A percentile compares a stretch with the other conserved stretches of the same genome.
phyloP scores from a whole-genome alignment of 2,113 vertebrate genomes.

The Lycaon pictus region DNA sequence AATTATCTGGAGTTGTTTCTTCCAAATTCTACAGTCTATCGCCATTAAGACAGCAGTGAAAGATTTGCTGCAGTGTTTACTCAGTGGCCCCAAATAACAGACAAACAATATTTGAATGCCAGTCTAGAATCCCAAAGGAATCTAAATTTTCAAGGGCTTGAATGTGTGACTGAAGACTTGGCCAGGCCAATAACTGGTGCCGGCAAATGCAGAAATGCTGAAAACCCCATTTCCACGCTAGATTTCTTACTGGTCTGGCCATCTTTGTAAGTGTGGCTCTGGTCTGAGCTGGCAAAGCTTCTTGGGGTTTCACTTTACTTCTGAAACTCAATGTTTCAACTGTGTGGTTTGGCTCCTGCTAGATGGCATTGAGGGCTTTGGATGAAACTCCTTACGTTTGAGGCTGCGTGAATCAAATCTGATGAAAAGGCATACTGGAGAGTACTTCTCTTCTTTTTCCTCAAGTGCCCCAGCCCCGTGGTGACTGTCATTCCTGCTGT shows the following conservation, averaged over 20 bases:
- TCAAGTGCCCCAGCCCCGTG: conserved; percentile 4
- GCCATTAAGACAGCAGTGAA: conserved; percentile 36
- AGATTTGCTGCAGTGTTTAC: conserved; percentile 9
- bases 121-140: conserved; percentile 2
- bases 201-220: conserved; percentile 1
- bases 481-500: neutral
- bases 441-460: conserved; percentile 9
- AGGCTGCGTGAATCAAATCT: conserved; percentile 37
- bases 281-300: conserved; percentile 57
- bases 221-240: conserved; percentile 43
- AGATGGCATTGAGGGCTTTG: conserved; percentile 6
- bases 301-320: conserved; percentile 70
- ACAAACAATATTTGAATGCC: neutral
- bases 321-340: conserved; percentile 49
- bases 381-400: conserved; percentile 50
- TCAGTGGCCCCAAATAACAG: conserved; percentile 33
- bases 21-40: conserved; percentile 54
- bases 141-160: conserved; percentile 33
- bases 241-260: conserved; percentile 46
- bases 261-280: conserved; percentile 53
- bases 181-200: neutral
- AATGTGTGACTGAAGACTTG: conserved; percentile 26
- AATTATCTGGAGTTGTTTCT: conserved; percentile 17
- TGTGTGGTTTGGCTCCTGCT: conserved; percentile 73
- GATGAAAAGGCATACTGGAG: conserved; percentile 54